Evolutionary conservation across 1,140 invertebrate species (phyloP).

Genomic region (Brachionus asplanchnoidis): DNA sequence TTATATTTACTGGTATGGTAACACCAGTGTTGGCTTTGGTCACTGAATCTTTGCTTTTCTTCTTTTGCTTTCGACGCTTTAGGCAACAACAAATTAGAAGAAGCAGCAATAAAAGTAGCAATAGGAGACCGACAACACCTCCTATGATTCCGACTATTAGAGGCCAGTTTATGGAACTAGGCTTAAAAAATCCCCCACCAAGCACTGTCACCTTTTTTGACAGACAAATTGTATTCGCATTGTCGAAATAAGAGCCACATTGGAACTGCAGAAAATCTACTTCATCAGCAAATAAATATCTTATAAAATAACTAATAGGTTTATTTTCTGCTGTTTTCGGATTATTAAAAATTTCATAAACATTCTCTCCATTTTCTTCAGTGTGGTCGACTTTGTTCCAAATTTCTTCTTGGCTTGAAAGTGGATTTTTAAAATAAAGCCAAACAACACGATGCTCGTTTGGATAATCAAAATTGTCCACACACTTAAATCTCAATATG

Average conservation of each 20-base stretch:
- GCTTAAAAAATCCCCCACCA: background rate
- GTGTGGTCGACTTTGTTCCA: constrained; percentile 14
- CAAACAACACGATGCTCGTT: background rate
- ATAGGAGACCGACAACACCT: background rate
- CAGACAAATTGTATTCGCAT: background rate
- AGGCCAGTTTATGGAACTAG: background rate
- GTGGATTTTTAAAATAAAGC: constrained; percentile 13
- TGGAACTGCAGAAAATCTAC: background rate
- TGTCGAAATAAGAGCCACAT: constrained; percentile 18
- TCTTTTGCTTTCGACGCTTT: background rate
- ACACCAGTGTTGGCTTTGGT: background rate
- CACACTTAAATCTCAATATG: background rate
- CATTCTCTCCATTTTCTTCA: background rate
- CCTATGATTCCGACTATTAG: constrained; percentile 33
- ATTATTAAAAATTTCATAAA: constrained; percentile 21
- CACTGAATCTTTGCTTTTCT: background rate
- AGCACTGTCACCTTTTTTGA: background rate
- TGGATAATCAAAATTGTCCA: constrained; percentile 15
- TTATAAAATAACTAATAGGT: background rate
- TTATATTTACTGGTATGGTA: background rate
- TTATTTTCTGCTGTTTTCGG: background rate
- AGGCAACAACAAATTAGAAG: constrained; percentile 5
- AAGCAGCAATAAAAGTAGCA: background rate
- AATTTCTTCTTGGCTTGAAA: background rate
- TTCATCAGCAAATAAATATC: background rate